Evolutionary conservation across 2,888 invertebrate genomes (phyloP), one percentile per base, ranked within the genome.

Genomic region (Nipponacmea schrenckii): DNA sequence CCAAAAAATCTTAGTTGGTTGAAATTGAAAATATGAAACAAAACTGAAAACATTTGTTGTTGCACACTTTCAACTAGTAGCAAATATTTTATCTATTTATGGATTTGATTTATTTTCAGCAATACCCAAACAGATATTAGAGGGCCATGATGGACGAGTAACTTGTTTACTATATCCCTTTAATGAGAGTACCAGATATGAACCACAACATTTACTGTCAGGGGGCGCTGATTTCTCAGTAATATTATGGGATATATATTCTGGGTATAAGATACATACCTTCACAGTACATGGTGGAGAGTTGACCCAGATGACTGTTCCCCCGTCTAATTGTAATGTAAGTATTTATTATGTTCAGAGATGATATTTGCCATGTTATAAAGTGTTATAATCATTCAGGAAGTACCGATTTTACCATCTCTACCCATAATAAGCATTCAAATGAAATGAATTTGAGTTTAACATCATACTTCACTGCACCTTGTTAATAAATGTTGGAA

Each of bases 241-340:
- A 3, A 96, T 96, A 81, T 91, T 98, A 0, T 98, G 98, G 98
- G 97, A 98, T 87, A 90, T 98, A 79, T 95, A 95, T 86, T 94
- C 94, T 46, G 97, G 97, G 2, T 93, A 93, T 1, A 90, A 97
- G 56, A 90, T 99, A 70, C 96, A 98, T 87, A 92, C 97, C 5
- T 99, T 98, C 91, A 97, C 97, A 85, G 97, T 98, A 0, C 98
- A 99, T 89, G 98, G 98, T 0, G 99, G 98, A 0, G 97, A 98
- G 90, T 95, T 99, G 17, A 94, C 95, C 0, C 96, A 97, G 88
- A 91, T 99, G 2, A 91, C 97, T 69, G 96, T 98, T 7, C 98
- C 98, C 20, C 98, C 98, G 0, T 94, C 94, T 77, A 95, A 94
- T 77, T 91, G 91, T 80, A 91, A 90, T 83, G 91, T 91, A 82